Conservation (phyloP, 2,113 vertebrate species). For the Polypterus senegalus region DNA sequence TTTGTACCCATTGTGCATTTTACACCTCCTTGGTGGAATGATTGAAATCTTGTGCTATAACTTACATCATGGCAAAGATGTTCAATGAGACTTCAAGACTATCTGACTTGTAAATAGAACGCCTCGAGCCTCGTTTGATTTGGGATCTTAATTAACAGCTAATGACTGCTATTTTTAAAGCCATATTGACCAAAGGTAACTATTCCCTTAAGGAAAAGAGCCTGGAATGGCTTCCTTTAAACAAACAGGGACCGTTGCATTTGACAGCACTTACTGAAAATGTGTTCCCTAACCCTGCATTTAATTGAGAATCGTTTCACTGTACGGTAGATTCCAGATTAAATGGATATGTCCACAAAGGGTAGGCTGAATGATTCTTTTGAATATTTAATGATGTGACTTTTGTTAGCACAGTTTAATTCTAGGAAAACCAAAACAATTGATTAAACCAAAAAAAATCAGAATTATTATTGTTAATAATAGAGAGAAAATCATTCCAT, state of each 20-base stretch:
- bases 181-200: conserved; percentile 11
- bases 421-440: too few relatives aligned
- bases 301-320: conserved; percentile 7
- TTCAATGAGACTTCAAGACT: too few relatives aligned
- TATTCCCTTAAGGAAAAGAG: conserved; percentile 13
- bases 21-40: too few relatives aligned
- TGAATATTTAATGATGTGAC: neutral
- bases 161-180: conserved; percentile 20
- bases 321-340: neutral
- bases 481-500: too few relatives aligned
- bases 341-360: conserved; percentile 7
- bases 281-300: conserved; percentile 13
- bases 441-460: too few relatives aligned
- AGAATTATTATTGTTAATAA: too few relatives aligned
- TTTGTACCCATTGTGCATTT: too few relatives aligned
- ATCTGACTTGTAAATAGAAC: neutral
- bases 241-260: conserved; percentile 13
- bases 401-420: conserved; percentile 1
- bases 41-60: too few relatives aligned
- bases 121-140: neutral
- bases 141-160: conserved; percentile 5
- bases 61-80: too few relatives aligned
- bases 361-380: too few relatives aligned
- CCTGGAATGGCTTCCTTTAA: conserved; percentile 10
- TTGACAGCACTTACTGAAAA: conserved; percentile 7